Base-by-base conservation (phyloP, 2,113 vertebrate genomes). In the Cromileptes altivelis region DNA sequence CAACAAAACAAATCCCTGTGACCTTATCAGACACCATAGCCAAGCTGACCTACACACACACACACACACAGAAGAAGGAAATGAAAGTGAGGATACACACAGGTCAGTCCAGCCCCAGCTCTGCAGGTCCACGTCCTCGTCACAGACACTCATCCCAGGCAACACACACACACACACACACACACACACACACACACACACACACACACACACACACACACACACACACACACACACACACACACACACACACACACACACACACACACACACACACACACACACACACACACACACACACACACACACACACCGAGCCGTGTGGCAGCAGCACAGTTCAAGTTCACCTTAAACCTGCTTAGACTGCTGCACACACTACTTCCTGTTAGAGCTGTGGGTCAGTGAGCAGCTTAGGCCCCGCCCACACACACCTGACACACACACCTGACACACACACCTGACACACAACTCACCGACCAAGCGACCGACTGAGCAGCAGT, bases 41-140 rank as follows among this genome's bases (percentile, higher is more conserved):
- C 58, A 6, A 10, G 33, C 49, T 74, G 73, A 82, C 79, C 56
- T 21, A 30, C 14, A 76, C 58, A 71, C n/a, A 37, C 30, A n/a
- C 33, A 40, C 15, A 72, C 25, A 33, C 0, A 70, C 40, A 21
- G 25, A 33, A 56, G 60, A 17, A n/a, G 21, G 45, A 64, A 15
- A 15, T 3, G 47, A 49, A 49, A 14, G n/a, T 12, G n/a, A 75
- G 18, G 63, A 88, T 92, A 95, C 95, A 89, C 93, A 95, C 94
- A 94, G 92, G 70, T 90, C 81, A 10, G 88, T 94, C 94, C 94
- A 95, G 65, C 94, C 95, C 94, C 94, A 95, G 87, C 94, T 94
- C 82, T 92, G 92, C 85, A 94, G 88, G 60, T 84, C 70, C 62
- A 67, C 91, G 27, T 89, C 90, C 61, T 94, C 91, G 10, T 93